phyloP scores from a whole-genome alignment of 2,888 invertebrate genomes.

The Platynereis dumerilii region DNA sequence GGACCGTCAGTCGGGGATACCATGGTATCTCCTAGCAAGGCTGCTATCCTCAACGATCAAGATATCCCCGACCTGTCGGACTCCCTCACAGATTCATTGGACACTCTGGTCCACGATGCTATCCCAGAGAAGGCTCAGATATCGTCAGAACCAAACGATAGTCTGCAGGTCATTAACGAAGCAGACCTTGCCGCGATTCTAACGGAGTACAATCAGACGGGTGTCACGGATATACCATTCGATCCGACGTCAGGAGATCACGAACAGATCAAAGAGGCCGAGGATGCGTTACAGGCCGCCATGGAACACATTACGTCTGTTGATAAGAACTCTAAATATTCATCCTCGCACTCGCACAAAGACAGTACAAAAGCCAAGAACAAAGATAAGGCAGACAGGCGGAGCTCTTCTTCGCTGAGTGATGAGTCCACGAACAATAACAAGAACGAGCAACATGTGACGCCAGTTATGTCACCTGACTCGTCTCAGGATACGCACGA shows the following conservation, averaged over 20 bases:
- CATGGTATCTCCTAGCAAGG: background rate
- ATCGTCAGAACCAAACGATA: constrained; percentile 21
- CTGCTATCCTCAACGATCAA: constrained; percentile 12
- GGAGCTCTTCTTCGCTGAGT: no score
- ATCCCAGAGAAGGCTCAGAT: background rate
- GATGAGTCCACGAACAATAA: no score
- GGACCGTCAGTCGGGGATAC: constrained; percentile 6
- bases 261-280: constrained; percentile 5
- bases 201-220: constrained; percentile 49
- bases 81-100: constrained; percentile 14
- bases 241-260: background rate
- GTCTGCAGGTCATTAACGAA: constrained; percentile 30
- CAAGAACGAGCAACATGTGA: background rate
- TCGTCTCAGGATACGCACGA: background rate
- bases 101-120: background rate
- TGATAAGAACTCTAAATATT: no score
- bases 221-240: no score
- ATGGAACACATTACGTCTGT: background rate
- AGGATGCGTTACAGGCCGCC: constrained; percentile 12
- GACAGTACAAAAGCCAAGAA: no score
- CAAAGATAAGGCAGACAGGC: no score
- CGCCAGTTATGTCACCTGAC: background rate
- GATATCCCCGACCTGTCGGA: constrained; percentile 20
- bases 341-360: no score
- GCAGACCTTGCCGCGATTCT: constrained; percentile 77